Conservation (phyloP, 2,113 vertebrate species). For the Nematolebias whitei region DNA sequence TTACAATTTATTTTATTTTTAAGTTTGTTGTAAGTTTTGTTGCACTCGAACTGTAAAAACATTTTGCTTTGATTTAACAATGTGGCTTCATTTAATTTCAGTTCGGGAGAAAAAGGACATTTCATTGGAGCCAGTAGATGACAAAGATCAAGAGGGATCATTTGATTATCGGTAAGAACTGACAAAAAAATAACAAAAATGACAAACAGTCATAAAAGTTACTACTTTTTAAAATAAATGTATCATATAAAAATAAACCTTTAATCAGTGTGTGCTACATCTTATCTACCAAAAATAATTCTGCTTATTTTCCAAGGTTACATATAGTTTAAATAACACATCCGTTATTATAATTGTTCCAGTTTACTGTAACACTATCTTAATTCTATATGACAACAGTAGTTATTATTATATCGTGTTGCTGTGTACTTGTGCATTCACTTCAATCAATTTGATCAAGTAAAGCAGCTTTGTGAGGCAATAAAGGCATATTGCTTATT, state of each 20-base stretch:
- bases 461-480: slow-evolving; percentile 9
- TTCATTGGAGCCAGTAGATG: slow-evolving; percentile 87
- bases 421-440: slow-evolving; percentile 47
- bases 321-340: not conserved
- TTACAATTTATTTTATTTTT: too few species aligned
- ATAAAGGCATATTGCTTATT: not conserved
- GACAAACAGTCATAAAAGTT: not conserved
- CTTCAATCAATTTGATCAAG: not conserved
- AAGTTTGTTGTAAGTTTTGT: not conserved
- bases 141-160: slow-evolving; percentile 92
- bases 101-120: slow-evolving; percentile 94
- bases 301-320: not conserved
- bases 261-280: not conserved
- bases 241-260: not conserved
- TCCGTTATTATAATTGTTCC: slow-evolving; percentile 14
- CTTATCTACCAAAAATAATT: not conserved
- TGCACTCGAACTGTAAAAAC: not conserved
- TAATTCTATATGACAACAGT: slow-evolving; percentile 8
- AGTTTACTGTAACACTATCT: slow-evolving; percentile 11
- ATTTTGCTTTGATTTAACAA: not conserved
- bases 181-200: not conserved
- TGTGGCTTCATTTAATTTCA: slow-evolving; percentile 60
- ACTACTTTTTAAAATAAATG: not conserved
- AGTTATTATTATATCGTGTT: slow-evolving; percentile 24
- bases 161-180: slow-evolving; percentile 93